Percentiles rank a stretch among this genome's conserved stretches.
phyloP scores from a whole-genome alignment of 2,888 invertebrate genomes.

The Cancer borealis region DNA sequence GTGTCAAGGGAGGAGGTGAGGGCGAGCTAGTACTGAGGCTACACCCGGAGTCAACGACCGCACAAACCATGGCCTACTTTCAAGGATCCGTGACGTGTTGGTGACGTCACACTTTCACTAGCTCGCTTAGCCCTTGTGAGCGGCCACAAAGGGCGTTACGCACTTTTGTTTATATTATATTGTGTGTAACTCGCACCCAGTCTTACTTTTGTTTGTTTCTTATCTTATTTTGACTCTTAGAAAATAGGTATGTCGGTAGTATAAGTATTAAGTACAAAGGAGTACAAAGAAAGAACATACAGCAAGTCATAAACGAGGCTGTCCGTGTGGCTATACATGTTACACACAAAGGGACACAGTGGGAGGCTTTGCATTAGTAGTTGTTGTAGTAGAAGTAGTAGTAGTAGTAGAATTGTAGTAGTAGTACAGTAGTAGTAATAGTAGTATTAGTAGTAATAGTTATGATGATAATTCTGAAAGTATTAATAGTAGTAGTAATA shows the following conservation, averaged over 20 bases:
- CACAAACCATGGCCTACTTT: slow-evolving; percentile 39
- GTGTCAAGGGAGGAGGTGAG: background rate
- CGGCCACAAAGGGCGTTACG: slow-evolving; percentile 36
- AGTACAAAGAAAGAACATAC: no score
- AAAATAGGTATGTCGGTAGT: no score
- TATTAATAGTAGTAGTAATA: no score
- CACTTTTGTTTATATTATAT: background rate
- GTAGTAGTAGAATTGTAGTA: background rate
- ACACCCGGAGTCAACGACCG: slow-evolving; percentile 56
- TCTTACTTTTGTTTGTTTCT: background rate
- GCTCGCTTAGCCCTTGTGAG: slow-evolving; percentile 53
- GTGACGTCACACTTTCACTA: slow-evolving; percentile 72
- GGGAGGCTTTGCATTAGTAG: background rate
- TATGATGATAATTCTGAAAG: no score
- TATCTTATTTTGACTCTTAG: no score
- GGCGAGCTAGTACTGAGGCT: slow-evolving; percentile 43
- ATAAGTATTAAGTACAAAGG: no score
- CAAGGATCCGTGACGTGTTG: slow-evolving; percentile 41
- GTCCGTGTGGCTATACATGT: no score
- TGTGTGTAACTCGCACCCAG: slow-evolving; percentile 8
- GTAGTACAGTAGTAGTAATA: background rate
- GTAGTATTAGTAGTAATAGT: no score
- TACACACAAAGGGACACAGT: no score
- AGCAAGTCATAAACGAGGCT: no score
- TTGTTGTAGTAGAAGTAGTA: slow-evolving; percentile 18